A percentile compares a stretch with the other conserved stretches of the same genome.
These are phyloP conservation scores for Numenius arquata DNA, from an alignment of 2,113 vertebrate genomes.

Conservation along the genomic window DNA sequence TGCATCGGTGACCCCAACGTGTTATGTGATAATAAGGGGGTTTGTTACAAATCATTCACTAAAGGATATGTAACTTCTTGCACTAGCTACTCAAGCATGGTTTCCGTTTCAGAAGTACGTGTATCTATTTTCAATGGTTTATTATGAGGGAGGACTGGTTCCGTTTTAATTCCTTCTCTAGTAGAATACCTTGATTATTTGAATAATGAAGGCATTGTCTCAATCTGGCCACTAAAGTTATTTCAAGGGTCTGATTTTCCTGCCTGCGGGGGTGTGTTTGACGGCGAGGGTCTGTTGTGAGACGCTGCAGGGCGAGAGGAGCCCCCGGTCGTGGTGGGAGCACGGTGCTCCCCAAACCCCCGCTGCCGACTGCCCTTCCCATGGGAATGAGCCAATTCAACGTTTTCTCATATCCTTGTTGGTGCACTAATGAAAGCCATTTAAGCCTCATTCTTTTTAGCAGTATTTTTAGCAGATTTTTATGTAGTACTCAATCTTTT, in stretches of 20 bases:
- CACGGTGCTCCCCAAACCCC: not conserved
- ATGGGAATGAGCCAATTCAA: not conserved
- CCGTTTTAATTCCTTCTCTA: slow-evolving; percentile 47
- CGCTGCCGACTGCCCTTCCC: not conserved
- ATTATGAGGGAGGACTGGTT: slow-evolving; percentile 40
- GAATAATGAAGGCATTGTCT: not conserved
- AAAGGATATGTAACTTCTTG: slow-evolving; percentile 6
- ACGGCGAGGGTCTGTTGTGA: not conserved
- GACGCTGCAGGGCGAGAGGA: not conserved
- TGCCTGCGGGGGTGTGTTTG: not conserved
- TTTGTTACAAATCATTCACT: not conserved
- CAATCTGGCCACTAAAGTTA: not conserved
- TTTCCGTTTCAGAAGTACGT: slow-evolving; percentile 8
- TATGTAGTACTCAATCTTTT: slow-evolving; percentile 7
- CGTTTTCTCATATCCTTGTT: slow-evolving; percentile 37
- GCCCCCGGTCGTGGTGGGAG: not conserved
- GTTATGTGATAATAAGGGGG: not conserved
- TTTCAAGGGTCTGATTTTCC: not conserved
- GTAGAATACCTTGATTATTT: not conserved
- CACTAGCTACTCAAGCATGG: slow-evolving; percentile 38
- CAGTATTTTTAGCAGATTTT: slow-evolving; percentile 47
- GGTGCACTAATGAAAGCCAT: slow-evolving; percentile 60
- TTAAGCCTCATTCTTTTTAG: slow-evolving; percentile 54
- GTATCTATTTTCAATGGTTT: slow-evolving; percentile 59
- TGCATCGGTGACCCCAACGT: not conserved